Evolutionary conservation across 2,888 invertebrate species (phyloP).

Genomic region (Leucoptera coffeella): DNA sequence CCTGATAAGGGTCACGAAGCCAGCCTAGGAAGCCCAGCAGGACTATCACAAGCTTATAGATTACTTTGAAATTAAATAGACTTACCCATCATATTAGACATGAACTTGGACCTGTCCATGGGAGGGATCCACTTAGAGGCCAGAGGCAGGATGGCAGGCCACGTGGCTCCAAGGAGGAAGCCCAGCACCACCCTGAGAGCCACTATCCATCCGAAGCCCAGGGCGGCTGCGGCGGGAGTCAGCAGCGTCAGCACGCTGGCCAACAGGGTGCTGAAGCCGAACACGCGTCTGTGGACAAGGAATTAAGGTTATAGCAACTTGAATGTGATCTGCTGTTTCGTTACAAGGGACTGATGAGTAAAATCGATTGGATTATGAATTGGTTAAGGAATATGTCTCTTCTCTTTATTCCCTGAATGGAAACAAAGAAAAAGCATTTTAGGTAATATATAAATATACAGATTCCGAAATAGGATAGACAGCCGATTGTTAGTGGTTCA

Average conservation of each 20-base stretch:
- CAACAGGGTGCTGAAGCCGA: conserved; percentile 79
- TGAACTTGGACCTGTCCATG: conserved; percentile 86
- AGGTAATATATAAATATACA: no score
- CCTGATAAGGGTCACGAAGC: no score
- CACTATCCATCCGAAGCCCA: conserved; percentile 64
- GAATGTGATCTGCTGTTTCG: no score
- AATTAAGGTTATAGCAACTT: neutral
- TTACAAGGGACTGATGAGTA: no score
- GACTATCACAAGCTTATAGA: no score
- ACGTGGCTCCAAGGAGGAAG: conserved; percentile 78
- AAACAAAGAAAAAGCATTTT: no score
- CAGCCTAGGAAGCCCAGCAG: no score
- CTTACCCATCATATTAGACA: conserved; percentile 87
- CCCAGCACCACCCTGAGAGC: conserved; percentile 69
- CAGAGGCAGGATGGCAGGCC: conserved; percentile 91
- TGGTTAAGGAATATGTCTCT: no score
- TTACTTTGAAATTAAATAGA: conserved; percentile 8
- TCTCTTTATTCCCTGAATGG: no score
- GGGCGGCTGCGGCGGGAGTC: conserved; percentile 69
- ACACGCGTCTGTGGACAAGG: conserved; percentile 54
- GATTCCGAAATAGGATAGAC: no score
- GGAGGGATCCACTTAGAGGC: conserved; percentile 94
- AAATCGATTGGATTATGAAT: no score
- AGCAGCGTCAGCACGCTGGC: conserved; percentile 76
- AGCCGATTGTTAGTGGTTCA: no score